phyloP scores from a whole-genome alignment of 2,113 vertebrate species.

The Ranitomeya imitator region DNA sequence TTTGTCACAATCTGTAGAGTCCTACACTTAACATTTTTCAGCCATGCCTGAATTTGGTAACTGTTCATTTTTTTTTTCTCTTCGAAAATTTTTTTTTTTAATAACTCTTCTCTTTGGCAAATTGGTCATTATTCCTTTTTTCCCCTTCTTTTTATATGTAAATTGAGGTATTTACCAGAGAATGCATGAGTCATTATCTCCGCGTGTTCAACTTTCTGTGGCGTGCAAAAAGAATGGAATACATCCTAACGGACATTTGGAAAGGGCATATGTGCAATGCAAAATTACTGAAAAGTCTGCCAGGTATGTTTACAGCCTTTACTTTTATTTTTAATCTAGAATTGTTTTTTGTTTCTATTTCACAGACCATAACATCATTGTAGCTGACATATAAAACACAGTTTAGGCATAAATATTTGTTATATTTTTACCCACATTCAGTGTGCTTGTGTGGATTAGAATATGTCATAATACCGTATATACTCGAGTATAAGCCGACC shows the following conservation, averaged over 20 bases:
- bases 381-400: too few relatives aligned
- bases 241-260: slow-evolving; percentile 97
- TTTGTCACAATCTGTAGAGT: too few relatives aligned
- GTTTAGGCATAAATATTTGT: too few relatives aligned
- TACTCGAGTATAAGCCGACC: too few relatives aligned
- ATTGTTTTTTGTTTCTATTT: too few relatives aligned
- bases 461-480: too few relatives aligned
- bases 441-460: too few relatives aligned
- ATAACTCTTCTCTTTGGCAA: background rate
- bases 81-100: background rate
- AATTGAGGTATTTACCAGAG: slow-evolving; percentile 91
- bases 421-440: too few relatives aligned
- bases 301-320: slow-evolving; percentile 73
- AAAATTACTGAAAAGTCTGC: slow-evolving; percentile 90
- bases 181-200: slow-evolving; percentile 96
- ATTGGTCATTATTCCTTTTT: background rate
- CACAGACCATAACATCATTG: too few relatives aligned
- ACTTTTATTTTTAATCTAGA: too few relatives aligned
- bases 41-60: background rate
- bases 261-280: slow-evolving; percentile 99
- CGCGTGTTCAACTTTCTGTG: slow-evolving; percentile 97
- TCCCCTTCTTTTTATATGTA: background rate
- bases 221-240: slow-evolving; percentile 97
- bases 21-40: too few relatives aligned
- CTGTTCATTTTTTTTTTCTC: background rate